A percentile compares a stretch with the other conserved stretches of the same genome.
These are phyloP conservation scores for Gadus chalcogrammus DNA, from an alignment of 2,113 vertebrate species.

Conservation along the genomic window DNA sequence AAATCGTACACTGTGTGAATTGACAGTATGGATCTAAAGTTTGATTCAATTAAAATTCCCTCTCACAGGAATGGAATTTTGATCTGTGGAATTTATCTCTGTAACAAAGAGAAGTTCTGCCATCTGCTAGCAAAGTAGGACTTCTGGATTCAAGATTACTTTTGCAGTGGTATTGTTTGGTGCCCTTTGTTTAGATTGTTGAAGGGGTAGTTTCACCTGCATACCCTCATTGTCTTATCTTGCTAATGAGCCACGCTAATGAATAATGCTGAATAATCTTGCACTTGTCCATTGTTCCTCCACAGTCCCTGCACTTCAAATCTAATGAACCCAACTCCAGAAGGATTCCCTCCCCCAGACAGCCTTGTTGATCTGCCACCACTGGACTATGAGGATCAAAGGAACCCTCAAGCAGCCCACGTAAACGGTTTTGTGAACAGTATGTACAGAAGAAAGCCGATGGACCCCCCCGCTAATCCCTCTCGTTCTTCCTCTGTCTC, in stretches of 20 bases:
- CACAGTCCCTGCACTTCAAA: neutral
- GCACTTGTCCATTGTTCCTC: slow-evolving; percentile 23
- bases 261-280: neutral
- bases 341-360: slow-evolving; percentile 26
- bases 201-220: too few relatives aligned
- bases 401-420: slow-evolving; percentile 20
- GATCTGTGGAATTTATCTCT: too few relatives aligned
- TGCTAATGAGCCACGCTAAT: too few relatives aligned
- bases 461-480: neutral
- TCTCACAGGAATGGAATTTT: too few relatives aligned
- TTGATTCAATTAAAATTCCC: neutral
- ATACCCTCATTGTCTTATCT: too few relatives aligned
- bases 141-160: too few relatives aligned
- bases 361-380: slow-evolving; percentile 49
- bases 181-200: too few relatives aligned
- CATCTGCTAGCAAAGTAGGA: too few relatives aligned
- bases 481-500: neutral
- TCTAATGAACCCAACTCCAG: slow-evolving; percentile 29
- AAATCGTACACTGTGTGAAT: neutral
- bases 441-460: slow-evolving; percentile 43
- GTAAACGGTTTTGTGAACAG: slow-evolving; percentile 50
- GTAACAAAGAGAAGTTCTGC: too few relatives aligned
- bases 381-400: slow-evolving; percentile 51
- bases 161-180: too few relatives aligned
- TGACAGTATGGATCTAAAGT: neutral